A percentile compares a stretch with the other conserved stretches of the same genome.
Evolutionary conservation across 2,888 invertebrate species (phyloP).

Genomic region (Andrena haemorrhoa): DNA sequence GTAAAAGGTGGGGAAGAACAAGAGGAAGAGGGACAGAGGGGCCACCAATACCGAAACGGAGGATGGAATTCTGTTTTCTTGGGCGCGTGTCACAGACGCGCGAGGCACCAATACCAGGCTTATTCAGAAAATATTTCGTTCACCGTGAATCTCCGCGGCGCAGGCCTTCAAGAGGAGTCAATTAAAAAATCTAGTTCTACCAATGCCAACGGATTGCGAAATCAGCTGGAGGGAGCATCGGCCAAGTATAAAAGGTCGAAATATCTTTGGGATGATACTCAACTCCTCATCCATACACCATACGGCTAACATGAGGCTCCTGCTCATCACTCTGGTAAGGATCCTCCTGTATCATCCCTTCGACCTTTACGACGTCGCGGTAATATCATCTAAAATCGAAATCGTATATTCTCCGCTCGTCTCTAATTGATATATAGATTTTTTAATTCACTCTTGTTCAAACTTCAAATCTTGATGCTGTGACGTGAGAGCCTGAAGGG

Average conservation of each 20-base stretch:
- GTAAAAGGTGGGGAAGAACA: neutral
- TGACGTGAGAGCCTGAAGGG: too few species aligned
- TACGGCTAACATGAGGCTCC: conserved; percentile 81
- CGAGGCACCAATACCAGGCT: conserved; percentile 17
- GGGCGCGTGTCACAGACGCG: neutral
- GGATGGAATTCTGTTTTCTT: conserved; percentile 31
- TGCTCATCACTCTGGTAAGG: conserved; percentile 82
- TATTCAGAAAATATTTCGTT: conserved; percentile 40
- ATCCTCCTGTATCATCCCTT: conserved; percentile 12
- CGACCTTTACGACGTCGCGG: neutral
- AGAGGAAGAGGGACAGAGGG: neutral
- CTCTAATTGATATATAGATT: neutral
- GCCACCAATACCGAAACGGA: conserved; percentile 18
- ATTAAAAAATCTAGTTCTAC: conserved; percentile 83
- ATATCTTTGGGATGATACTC: conserved; percentile 74
- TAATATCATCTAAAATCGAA: neutral
- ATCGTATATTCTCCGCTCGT: neutral
- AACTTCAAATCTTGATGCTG: too few species aligned
- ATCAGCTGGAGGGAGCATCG: conserved; percentile 77
- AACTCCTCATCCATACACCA: conserved; percentile 76
- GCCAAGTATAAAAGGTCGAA: conserved; percentile 83
- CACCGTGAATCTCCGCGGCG: conserved; percentile 23
- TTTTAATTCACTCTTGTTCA: too few species aligned
- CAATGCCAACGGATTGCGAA: conserved; percentile 83
- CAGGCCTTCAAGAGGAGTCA: conserved; percentile 64